These are phyloP conservation scores for Panagrolaimus sp. DNA, from an alignment of 1,140 invertebrate genomes.

Conservation along the genomic window DNA sequence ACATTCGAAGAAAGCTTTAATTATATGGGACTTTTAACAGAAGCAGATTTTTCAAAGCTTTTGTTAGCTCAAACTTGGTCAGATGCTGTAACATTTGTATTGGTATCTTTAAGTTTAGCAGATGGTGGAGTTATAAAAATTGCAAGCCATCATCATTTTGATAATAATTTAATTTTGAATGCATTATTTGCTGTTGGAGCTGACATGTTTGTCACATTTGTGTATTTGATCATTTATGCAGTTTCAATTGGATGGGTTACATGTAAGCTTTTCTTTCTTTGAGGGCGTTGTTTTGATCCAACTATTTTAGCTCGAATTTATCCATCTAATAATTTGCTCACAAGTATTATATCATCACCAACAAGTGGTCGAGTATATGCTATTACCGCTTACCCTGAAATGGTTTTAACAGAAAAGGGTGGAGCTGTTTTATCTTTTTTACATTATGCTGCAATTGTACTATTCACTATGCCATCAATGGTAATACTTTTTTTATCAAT, in stretches of 20 bases:
- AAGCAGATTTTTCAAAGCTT: too few relatives aligned
- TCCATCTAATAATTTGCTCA: not conserved
- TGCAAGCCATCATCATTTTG: not conserved
- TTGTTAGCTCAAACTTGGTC: too few relatives aligned
- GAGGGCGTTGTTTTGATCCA: not conserved
- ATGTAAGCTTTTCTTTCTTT: not conserved
- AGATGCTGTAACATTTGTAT: too few relatives aligned
- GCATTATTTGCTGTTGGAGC: not conserved
- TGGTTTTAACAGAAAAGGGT: not conserved
- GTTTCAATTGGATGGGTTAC: not conserved
- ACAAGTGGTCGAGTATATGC: not conserved
- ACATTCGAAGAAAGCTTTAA: too few relatives aligned
- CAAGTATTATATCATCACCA: not conserved
- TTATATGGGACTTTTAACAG: too few relatives aligned
- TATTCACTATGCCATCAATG: not conserved
- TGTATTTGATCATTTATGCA: not conserved
- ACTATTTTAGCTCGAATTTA: not conserved
- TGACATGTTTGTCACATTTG: not conserved
- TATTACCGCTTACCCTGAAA: not conserved
- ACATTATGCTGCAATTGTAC: not conserved
- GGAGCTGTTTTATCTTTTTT: not conserved
- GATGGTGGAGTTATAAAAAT: conserved; percentile 3
- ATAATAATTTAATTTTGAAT: conserved; percentile 7
- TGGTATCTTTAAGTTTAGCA: not conserved
- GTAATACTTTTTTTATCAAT: too few relatives aligned